Evolutionary conservation across 2,797 vertebrate species (phyloP), one percentile per base, ranked within the genome.

Genomic region (Bryconaethiops microstoma): DNA sequence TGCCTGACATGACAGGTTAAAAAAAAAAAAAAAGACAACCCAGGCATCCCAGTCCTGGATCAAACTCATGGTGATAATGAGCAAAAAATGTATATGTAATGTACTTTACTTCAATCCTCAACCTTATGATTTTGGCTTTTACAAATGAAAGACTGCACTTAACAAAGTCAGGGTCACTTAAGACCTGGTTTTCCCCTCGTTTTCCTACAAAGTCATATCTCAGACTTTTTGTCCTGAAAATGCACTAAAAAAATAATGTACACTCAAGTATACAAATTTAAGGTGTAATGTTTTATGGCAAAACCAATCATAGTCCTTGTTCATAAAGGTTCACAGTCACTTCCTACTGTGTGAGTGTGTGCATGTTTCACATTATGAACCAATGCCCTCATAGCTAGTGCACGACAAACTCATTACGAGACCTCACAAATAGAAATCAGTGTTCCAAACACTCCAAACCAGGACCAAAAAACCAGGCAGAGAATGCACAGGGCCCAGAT

Each of bases 391-490:
- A 76, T 78, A 69, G 65, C 21, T 40, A 35, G 23, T 40, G 35
- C 39, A 39, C 16, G 19, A 64, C 54, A 70, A 67, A 67, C 16
- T 39, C 63, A 72, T 84, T 80, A 65, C 8, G 2, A 48, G 74
- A 65, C 40, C 83, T 64, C 72, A 65, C 77, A 85, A 82, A 82
- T 75, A 52, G 67, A 78, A 80, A 78, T 64, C 76, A 80, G 74
- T 60, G 64, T 55, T 67, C 21, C 5, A 16, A 17, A 14, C 60
- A 64, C 75, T 54, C 62, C 62, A 72, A 73, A 85, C 77, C 82
- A 85, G 42, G 72, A 75, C 65, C 79, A 84, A 80, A n/a, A 77
- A 70, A 48, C 48, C 64, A 77, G 48, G 42, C 59, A 71, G 73
- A 69, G 57, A 65, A 69, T 23, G 14, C 17, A 40, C 39, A 50